Evolutionary conservation across 2,797 vertebrate genomes (phyloP).

Genomic region (Lepus townsendii): DNA sequence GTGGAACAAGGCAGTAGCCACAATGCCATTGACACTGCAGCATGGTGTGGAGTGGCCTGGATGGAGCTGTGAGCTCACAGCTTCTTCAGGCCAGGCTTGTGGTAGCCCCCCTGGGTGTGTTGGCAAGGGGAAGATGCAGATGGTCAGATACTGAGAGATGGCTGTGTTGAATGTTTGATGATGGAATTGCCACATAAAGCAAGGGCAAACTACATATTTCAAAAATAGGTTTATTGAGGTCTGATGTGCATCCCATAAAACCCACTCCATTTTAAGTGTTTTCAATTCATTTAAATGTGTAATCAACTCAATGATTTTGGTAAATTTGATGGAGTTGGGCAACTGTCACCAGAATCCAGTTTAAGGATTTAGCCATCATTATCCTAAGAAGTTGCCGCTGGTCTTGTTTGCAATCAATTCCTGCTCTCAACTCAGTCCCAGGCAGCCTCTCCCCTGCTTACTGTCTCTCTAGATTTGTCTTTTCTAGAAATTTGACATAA

Average conservation of each 20-base stretch:
- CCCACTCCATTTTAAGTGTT: background rate
- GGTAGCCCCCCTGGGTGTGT: too few relatives aligned
- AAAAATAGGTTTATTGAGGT: background rate
- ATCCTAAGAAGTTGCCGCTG: background rate
- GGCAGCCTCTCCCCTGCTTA: background rate
- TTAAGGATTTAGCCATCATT: background rate
- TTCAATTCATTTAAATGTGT: background rate
- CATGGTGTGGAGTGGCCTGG: too few relatives aligned
- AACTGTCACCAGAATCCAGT: background rate
- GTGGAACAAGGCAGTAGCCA: too few relatives aligned
- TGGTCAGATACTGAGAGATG: too few relatives aligned
- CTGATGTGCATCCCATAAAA: background rate
- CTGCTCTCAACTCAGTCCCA: background rate
- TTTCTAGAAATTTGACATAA: background rate
- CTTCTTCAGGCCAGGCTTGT: too few relatives aligned
- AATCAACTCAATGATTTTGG: background rate
- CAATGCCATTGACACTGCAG: too few relatives aligned
- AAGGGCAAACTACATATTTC: background rate
- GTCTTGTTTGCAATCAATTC: background rate
- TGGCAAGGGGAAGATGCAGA: too few relatives aligned
- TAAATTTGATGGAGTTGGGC: background rate
- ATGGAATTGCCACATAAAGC: background rate
- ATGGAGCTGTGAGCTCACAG: too few relatives aligned
- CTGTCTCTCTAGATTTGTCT: background rate
- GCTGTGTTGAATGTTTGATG: background rate